phyloP scores from a whole-genome alignment of 2,888 invertebrate genomes.

The Pterostichus madidus region DNA sequence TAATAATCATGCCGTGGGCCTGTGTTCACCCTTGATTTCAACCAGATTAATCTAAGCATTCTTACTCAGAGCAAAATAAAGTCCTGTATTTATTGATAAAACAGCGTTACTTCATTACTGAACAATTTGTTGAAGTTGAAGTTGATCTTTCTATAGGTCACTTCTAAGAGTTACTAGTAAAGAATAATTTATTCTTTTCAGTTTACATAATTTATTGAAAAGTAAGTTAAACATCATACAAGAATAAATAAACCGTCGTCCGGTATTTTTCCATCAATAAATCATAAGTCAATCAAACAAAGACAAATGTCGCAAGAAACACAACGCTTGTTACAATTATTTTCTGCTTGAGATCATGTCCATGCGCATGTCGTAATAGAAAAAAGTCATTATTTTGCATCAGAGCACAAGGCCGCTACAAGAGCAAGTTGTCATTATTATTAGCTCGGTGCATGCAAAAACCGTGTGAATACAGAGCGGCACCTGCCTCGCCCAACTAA shows the following conservation, averaged over 20 bases:
- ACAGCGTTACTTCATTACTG: no score
- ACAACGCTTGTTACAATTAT: conserved; percentile 37
- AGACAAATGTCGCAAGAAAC: conserved; percentile 51
- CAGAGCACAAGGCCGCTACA: conserved; percentile 54
- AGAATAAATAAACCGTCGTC: neutral
- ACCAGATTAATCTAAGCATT: no score
- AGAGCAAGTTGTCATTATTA: conserved; percentile 57
- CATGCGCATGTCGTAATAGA: conserved; percentile 35
- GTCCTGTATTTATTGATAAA: no score
- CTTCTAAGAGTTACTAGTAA: no score
- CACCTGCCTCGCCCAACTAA: conserved; percentile 54
- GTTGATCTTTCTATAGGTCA: no score
- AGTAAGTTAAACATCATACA: no score
- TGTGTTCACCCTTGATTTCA: no score
- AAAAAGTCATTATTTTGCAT: conserved; percentile 56
- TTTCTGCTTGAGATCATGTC: conserved; percentile 54
- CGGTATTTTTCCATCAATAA: conserved; percentile 15
- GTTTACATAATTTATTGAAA: no score
- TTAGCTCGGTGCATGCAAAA: conserved; percentile 48
- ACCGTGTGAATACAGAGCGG: conserved; percentile 56
- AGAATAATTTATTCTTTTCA: no score
- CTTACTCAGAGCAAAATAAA: no score
- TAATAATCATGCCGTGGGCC: no score
- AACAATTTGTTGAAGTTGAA: no score
- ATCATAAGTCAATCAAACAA: conserved; percentile 47